Conservation (phyloP, 1,140 invertebrate genomes). For the Homarus americanus region DNA sequence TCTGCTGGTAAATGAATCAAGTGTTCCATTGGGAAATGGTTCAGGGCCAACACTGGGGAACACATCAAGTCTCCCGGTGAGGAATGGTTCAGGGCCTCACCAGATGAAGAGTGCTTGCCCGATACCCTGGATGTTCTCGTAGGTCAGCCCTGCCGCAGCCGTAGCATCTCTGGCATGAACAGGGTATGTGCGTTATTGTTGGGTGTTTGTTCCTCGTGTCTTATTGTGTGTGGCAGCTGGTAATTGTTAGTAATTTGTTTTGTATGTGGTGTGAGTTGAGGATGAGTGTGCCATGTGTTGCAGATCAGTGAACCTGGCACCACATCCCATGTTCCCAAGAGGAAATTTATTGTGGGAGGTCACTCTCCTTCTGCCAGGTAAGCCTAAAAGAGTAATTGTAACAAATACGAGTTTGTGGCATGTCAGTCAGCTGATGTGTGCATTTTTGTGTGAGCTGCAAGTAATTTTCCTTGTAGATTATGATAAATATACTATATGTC, state of each 20-base stretch:
- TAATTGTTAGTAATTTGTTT: not conserved
- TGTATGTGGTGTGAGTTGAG: slow-evolving; percentile 18
- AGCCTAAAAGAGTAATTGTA: not conserved
- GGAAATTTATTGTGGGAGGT: slow-evolving; percentile 36
- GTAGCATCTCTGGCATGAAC: slow-evolving; percentile 38
- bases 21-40: slow-evolving; percentile 5
- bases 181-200: slow-evolving; percentile 4
- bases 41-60: not conserved
- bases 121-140: not conserved
- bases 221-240: not conserved
- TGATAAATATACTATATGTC: too few species aligned
- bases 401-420: not conserved
- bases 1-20: not conserved
- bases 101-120: not conserved
- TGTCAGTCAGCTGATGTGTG: not conserved
- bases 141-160: slow-evolving; percentile 8
- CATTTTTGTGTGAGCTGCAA: not conserved
- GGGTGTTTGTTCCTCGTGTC: not conserved
- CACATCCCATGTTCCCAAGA: slow-evolving; percentile 17
- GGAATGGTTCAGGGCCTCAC: slow-evolving; percentile 2
- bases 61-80: not conserved
- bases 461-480: too few species aligned
- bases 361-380: slow-evolving; percentile 48
- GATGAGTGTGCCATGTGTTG: slow-evolving; percentile 19
- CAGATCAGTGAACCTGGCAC: slow-evolving; percentile 28